Evolutionary conservation across 2,888 invertebrate genomes (phyloP), one percentile per base, ranked within the genome.

Genomic region (Sinohyriopsis cumingii): DNA sequence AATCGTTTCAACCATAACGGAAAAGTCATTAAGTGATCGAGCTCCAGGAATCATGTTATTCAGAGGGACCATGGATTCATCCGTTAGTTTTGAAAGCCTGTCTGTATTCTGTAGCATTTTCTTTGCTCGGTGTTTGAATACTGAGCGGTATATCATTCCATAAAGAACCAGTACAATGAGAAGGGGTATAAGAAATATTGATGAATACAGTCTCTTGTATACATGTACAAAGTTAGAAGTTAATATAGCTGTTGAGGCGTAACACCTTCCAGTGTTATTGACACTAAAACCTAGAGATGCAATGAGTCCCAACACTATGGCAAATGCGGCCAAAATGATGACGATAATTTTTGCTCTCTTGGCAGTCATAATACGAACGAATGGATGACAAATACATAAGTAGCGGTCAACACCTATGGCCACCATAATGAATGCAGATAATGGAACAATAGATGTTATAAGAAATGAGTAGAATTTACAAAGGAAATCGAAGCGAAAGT

Each of bases 91-190:
- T 20, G 73, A 9, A 5, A 63, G 22, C 22, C 64, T 33, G 1
- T 33, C 1, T 33, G 9, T 0, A 59, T 77, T 82, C 59, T 82
- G 78, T 9, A 72, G 74, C 25, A 73, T 65, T 22, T 80, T 70
- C 28, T 76, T 79, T 18, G 77, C 78, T 33, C 82, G 59, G 63
- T 80, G 76, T 55, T 73, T 70, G 45, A 77, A 77, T 12, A 82
- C 79, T 5, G 79, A 88, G 19, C 82, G 76, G 72, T 88, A 89
- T 55, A 90, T 89, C 63, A 89, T 77, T 55, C 82, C 79, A 74
- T 90, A 90, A n/a, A 90, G 82, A 7, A 86, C 78, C 53, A 86
- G 80, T n/a, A 90, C 88, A n/a, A 86, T 82, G n/a, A 89, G 72
- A n/a, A 89, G 76, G 28, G 87, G 87, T 56, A 88, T 76, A 20